A percentile compares a stretch with the other conserved stretches of the same genome.
phyloP scores from a whole-genome alignment of 2,797 vertebrate species.

The Nasua narica region DNA sequence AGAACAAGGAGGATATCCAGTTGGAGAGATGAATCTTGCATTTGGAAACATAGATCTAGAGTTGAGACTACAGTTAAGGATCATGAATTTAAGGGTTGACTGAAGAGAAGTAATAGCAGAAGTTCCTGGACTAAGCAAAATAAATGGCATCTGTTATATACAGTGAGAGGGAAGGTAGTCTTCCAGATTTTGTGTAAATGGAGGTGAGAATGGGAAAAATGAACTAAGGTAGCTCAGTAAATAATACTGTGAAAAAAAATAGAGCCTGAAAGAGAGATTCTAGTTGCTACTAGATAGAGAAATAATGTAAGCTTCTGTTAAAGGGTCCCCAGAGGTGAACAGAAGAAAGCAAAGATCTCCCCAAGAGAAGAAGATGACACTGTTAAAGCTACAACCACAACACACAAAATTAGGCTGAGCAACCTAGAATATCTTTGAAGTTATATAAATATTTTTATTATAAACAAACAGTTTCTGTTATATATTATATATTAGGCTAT shows the following conservation, averaged over 20 bases:
- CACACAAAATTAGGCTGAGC: not conserved
- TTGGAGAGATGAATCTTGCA: not conserved
- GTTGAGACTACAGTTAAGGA: not conserved
- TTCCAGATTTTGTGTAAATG: not conserved
- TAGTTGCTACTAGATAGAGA: not conserved
- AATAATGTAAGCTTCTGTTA: not conserved
- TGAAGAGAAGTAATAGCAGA: not conserved
- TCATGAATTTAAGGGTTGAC: not conserved
- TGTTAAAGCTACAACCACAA: not conserved
- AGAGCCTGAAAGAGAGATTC: not conserved
- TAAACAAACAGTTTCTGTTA: slow-evolving; percentile 42
- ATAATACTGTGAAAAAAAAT: not conserved
- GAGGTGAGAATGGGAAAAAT: not conserved
- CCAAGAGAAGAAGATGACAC: not conserved
- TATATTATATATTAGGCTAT: slow-evolving; percentile 37
- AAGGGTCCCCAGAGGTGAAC: not conserved
- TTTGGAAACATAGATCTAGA: not conserved
- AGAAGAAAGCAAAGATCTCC: not conserved
- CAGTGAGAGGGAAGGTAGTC: not conserved
- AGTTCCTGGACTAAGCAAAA: not conserved
- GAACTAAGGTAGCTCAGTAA: not conserved
- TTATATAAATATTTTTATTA: slow-evolving; percentile 12
- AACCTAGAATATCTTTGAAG: slow-evolving; percentile 12
- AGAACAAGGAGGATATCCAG: not conserved
- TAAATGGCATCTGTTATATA: not conserved